Evolutionary conservation across 2,888 invertebrate species (phyloP), one percentile per base, ranked within the genome.

Genomic region (Dysmachus trigonus): DNA sequence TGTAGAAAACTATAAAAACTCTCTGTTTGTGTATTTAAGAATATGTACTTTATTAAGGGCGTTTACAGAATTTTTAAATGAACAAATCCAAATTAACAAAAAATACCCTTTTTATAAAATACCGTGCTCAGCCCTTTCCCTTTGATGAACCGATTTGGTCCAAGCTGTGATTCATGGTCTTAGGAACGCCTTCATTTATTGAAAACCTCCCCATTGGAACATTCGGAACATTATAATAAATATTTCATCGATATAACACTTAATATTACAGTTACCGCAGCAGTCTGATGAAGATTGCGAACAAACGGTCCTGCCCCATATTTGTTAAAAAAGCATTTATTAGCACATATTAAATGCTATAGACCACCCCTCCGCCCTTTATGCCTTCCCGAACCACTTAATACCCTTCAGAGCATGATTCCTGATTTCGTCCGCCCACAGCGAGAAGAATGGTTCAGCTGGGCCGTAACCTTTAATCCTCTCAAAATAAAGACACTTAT

Each of bases 401-500:
- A 73, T 73, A 35, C 73, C 35, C 73, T 77, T 77, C 35, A 13
- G 27, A 77, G n/a, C 10, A 27, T 77, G 31, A 38, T 77, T 38
- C 77, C 22, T 77, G 31, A 38, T 38, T 33, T 73, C 18, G 31
- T 47, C 79, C 22, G 27, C 79, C 79, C 79, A 79, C 73, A 33
- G 73, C n/a, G 31, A 35, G 62, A 62, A 62, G 62, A 62, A 62
- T 33, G 73, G 73, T 31, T 35, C 30, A 31, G 30, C 7, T 73
- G 73, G 73, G 73, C 31, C 18, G 73, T 73, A 35, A 35, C 35
- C 33, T 35, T 73, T 73, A 73, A 35, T 73, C 73, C 73, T 35
- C 73, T 33, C 73, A 79, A 79, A 79, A 79, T 79, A 79, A 79
- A 79, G 79, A 79, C 47, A 79, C 79, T 79, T 79, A 79, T 79